Conservation (phyloP, 2,888 invertebrate genomes). For the Xestia rhomboidea region DNA sequence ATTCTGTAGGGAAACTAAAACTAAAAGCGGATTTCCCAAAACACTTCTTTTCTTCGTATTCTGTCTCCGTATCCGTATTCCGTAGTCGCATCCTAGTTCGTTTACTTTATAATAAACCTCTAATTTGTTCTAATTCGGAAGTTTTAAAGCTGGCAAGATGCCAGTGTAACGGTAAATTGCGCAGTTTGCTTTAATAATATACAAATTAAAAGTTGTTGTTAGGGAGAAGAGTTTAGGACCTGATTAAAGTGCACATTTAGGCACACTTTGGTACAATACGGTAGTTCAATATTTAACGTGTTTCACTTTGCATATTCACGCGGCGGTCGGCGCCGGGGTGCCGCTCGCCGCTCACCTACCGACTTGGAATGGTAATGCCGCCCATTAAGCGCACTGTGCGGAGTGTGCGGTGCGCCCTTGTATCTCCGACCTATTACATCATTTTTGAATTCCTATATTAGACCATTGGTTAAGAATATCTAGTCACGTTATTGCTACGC, state of each 20-base stretch:
- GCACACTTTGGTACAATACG: constrained; percentile 79
- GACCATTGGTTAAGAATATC: constrained; percentile 40
- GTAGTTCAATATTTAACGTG: constrained; percentile 83
- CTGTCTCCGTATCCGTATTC: constrained; percentile 12
- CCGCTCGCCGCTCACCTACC: constrained; percentile 78
- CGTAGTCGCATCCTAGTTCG: constrained; percentile 28
- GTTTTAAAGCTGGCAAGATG: constrained; percentile 52
- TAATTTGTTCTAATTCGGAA: constrained; percentile 52
- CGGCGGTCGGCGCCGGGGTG: constrained; percentile 78
- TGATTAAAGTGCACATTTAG: constrained; percentile 74
- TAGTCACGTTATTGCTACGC: neutral
- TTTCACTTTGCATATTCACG: constrained; percentile 87
- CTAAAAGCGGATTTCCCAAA: constrained; percentile 20
- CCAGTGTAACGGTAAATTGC: constrained; percentile 48
- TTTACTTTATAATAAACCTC: constrained; percentile 45
- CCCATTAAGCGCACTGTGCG: constrained; percentile 77
- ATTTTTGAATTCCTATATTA: constrained; percentile 60
- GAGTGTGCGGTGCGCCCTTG: constrained; percentile 68
- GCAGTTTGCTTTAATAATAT: constrained; percentile 56
- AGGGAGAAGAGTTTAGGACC: constrained; percentile 52
- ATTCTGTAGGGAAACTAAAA: constrained; percentile 11
- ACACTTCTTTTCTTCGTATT: constrained; percentile 31
- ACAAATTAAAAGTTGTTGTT: constrained; percentile 61
- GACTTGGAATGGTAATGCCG: constrained; percentile 84
- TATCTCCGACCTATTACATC: constrained; percentile 72